Base-by-base conservation (phyloP, 2,113 vertebrate genomes). In the Caretta caretta region DNA sequence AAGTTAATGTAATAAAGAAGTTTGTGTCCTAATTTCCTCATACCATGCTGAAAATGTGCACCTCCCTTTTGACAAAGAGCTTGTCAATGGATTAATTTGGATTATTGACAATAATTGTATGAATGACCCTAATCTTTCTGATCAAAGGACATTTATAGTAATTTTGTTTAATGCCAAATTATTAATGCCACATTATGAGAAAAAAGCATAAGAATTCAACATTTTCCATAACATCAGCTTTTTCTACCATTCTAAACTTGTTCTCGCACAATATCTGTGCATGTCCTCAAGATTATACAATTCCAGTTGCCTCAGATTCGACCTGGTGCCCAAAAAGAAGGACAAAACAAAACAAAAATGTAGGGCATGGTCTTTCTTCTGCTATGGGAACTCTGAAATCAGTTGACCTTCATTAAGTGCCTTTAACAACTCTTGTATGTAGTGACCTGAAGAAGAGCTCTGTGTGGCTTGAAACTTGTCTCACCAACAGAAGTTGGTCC, bases 1-100 rank as follows among this genome's bases (percentile, higher is more conserved):
- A 80, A 86, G 85, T 93, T 94, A 92, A 97, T 96, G 93, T 78
- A 94, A 89, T 65, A 83, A 95, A 94, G 95, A 81, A 97, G 90
- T 94, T 59, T 97, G 88, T 96, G 94, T 90, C 91, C 57, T 87
- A 76, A 83, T 96, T 96, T 50, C 76, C 96, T 96, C 92, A 93
- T 95, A 90, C 96, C 94, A 93, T 27, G 42, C 84, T 75, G 69
- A 96, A 96, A 96, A 93, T 93, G 90, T 82, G 72, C 91, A 79
- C n/a, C 72, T 96, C 83, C 6, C 59, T 65, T 65, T 65, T 65
- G 59, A 65, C 51, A 92, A 62, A 3, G 94, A 96, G 51, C 5
- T 84, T 25, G 79, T 93, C 59, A 85, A 75, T 46, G 38, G 49
- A n/a, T 91, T 87, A 35, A 96, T 29, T 35, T 75, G 90, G 90